Conservation (phyloP, 2,888 invertebrate genomes). For the Scaptomyza reducta region DNA sequence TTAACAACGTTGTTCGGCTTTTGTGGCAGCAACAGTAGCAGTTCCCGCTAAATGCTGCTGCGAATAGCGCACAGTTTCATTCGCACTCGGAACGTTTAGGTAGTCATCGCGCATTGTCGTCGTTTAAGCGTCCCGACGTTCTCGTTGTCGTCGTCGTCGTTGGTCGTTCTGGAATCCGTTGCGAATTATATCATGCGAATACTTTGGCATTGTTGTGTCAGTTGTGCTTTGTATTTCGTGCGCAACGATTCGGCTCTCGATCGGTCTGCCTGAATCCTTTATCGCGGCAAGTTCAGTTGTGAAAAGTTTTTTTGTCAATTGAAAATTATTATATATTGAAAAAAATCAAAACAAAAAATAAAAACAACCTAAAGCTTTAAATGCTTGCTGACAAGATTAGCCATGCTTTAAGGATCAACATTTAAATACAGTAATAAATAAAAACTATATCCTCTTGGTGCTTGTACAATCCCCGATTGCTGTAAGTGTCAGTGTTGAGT, state of each 20-base stretch:
- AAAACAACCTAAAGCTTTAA: neutral
- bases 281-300: neutral
- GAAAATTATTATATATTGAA: neutral
- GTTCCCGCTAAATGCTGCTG: slow-evolving; percentile 53
- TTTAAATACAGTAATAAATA: slow-evolving; percentile 17
- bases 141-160: slow-evolving; percentile 17
- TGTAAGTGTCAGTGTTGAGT: slow-evolving; percentile 49
- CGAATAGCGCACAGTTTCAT: slow-evolving; percentile 49
- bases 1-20: slow-evolving; percentile 37
- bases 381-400: neutral
- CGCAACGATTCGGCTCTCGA: slow-evolving; percentile 46
- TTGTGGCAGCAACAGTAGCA: slow-evolving; percentile 34
- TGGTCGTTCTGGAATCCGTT: slow-evolving; percentile 20
- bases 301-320: neutral
- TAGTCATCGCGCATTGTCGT: slow-evolving; percentile 39
- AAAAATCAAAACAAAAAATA: neutral
- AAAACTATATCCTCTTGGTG: slow-evolving; percentile 10
- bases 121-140: slow-evolving; percentile 15
- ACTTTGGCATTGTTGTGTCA: slow-evolving; percentile 45
- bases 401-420: neutral
- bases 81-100: slow-evolving; percentile 54
- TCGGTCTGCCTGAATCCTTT: slow-evolving; percentile 1
- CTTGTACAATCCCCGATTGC: slow-evolving; percentile 21
- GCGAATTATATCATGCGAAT: slow-evolving; percentile 34
- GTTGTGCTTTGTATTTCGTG: slow-evolving; percentile 64